Conservation (phyloP, 1,140 invertebrate genomes). For the Bombus haemorrhoidalis region DNA sequence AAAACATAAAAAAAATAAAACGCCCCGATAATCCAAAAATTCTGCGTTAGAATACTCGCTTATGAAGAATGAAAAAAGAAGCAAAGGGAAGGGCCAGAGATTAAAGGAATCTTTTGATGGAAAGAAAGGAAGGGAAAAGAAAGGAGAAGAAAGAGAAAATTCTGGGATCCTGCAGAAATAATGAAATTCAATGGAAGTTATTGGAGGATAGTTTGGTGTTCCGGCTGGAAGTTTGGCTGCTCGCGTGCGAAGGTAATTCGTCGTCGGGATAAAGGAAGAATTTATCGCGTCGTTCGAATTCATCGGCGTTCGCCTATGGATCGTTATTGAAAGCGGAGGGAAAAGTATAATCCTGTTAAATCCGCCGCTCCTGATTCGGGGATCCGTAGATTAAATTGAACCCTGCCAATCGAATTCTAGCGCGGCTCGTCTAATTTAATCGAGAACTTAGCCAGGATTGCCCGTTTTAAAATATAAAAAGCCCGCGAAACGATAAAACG, state of each 20-base stretch:
- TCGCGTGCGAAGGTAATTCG: background rate
- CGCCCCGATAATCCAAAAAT: too few relatives aligned
- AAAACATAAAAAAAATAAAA: too few relatives aligned
- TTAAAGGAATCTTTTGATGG: too few relatives aligned
- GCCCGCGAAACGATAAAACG: background rate
- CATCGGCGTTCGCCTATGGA: conserved; percentile 23
- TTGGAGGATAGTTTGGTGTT: conserved; percentile 5
- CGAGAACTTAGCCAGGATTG: conserved; percentile 1
- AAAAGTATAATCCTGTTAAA: conserved; percentile 41
- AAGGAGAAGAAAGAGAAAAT: background rate
- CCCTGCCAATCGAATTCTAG: conserved; percentile 21
- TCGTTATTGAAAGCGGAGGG: conserved; percentile 22
- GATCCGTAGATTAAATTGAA: conserved; percentile 33
- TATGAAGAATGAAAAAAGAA: too few relatives aligned
- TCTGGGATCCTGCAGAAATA: background rate
- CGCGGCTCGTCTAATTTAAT: conserved; percentile 31
- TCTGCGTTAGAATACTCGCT: too few relatives aligned
- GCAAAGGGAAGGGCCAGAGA: too few relatives aligned
- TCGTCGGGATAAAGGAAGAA: background rate
- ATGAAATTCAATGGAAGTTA: background rate
- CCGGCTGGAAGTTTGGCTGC: background rate
- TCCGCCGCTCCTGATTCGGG: conserved; percentile 21
- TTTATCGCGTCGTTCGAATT: conserved; percentile 33
- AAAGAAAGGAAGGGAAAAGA: conserved; percentile 6
- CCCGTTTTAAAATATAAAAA: conserved; percentile 12